Conservation (phyloP, 2,797 vertebrate genomes). For the Paratrypauchen microcephalus region DNA sequence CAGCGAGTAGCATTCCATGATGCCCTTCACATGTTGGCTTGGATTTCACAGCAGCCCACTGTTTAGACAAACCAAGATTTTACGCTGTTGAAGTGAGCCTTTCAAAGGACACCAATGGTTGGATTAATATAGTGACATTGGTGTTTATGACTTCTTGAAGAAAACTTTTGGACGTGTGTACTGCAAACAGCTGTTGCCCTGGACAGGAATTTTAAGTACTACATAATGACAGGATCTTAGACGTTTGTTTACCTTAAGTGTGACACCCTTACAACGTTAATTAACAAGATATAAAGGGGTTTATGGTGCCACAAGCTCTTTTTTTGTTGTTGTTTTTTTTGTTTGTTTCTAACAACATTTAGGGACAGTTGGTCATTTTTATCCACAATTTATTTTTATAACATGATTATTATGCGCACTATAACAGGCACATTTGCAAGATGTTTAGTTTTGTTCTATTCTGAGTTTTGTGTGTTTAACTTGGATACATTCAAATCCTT, state of each 20-base stretch:
- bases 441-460: conserved; percentile 36
- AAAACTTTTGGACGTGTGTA: conserved; percentile 32
- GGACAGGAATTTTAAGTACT: conserved; percentile 31
- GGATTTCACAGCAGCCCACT: conserved; percentile 45
- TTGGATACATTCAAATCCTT: conserved; percentile 19
- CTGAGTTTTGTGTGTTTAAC: conserved; percentile 33
- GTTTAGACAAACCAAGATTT: conserved; percentile 58
- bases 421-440: not conserved
- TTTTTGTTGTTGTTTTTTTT: no score
- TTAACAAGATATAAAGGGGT: conserved; percentile 21
- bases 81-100: conserved; percentile 41
- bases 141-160: conserved; percentile 39
- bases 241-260: conserved; percentile 42
- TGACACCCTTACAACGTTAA: conserved; percentile 34
- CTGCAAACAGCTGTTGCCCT: conserved; percentile 43
- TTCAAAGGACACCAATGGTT: conserved; percentile 43
- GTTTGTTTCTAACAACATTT: no score
- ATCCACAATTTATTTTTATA: no score
- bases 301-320: not conserved
- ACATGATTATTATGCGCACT: not conserved
- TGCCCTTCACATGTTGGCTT: conserved; percentile 56
- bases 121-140: conserved; percentile 52
- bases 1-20: conserved; percentile 49
- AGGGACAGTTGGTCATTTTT: no score
- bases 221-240: conserved; percentile 25